Percentiles rank a stretch among this genome's conserved stretches.
Evolutionary conservation across 2,113 vertebrate species (phyloP).

Genomic region (Emydura subglobosa): DNA sequence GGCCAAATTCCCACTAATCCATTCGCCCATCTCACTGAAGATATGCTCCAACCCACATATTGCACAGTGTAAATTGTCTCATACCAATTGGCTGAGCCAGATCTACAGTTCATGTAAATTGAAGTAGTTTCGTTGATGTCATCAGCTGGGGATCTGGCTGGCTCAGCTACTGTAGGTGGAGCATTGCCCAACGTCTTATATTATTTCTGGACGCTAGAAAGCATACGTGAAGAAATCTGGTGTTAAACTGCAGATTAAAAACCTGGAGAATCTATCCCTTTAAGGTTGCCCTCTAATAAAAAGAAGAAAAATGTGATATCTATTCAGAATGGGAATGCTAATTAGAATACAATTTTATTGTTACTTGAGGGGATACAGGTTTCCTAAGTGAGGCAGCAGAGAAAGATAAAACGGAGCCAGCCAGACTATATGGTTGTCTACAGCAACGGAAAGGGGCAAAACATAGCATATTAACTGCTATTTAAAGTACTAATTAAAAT

Average conservation of each 20-base stretch:
- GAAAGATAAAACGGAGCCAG: not conserved
- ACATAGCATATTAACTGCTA: not conserved
- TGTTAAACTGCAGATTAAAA: not conserved
- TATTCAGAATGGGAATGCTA: not conserved
- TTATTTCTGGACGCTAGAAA: not conserved
- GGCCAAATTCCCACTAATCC: not conserved
- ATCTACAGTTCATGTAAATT: not conserved
- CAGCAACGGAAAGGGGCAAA: constrained; percentile 1
- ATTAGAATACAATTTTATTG: not conserved
- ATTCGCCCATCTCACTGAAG: accelerated
- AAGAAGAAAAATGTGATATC: not conserved
- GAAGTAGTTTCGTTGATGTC: not conserved
- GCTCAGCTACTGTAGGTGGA: not conserved
- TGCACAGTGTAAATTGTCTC: not conserved
- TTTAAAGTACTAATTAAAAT: constrained; percentile 47
- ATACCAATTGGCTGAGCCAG: not conserved
- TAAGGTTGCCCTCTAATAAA: not conserved
- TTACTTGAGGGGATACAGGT: not conserved
- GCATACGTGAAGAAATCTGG: not conserved
- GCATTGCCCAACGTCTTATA: not conserved
- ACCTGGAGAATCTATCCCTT: not conserved
- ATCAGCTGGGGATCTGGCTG: not conserved
- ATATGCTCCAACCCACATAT: not conserved
- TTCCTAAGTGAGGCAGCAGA: constrained; percentile 1
- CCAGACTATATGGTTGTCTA: not conserved